phyloP scores from a whole-genome alignment of 2,888 invertebrate genomes.

The Synergus umbraculus region DNA sequence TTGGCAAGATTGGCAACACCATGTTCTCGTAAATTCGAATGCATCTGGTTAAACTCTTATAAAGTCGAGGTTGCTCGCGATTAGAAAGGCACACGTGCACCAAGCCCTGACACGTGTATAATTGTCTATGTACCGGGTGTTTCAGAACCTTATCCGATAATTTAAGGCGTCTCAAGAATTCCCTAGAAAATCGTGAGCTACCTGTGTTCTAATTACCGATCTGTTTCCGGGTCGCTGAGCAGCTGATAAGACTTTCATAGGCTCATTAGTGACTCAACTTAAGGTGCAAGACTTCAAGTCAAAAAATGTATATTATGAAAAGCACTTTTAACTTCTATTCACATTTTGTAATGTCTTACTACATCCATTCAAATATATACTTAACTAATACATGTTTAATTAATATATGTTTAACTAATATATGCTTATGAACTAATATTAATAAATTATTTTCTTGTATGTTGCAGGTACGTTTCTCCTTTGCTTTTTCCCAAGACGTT shows the following conservation, averaged over 20 bases:
- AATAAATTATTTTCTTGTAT: background rate
- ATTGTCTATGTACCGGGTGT: background rate
- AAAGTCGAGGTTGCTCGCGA: slow-evolving; percentile 48
- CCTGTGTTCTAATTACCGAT: slow-evolving; percentile 24
- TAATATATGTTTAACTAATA: too few species aligned
- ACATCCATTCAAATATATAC: background rate
- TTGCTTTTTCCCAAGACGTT: background rate
- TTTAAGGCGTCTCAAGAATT: background rate
- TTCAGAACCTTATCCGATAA: slow-evolving; percentile 8
- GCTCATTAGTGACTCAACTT: background rate
- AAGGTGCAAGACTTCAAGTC: background rate
- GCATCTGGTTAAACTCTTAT: slow-evolving; percentile 34
- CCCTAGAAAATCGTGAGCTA: slow-evolving; percentile 11
- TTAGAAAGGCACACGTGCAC: slow-evolving; percentile 56
- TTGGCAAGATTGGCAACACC: background rate
- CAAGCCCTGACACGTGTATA: slow-evolving; percentile 7
- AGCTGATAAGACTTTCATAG: background rate
- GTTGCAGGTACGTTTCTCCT: background rate
- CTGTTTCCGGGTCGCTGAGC: slow-evolving; percentile 12
- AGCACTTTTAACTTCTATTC: background rate
- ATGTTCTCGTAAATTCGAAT: slow-evolving; percentile 21
- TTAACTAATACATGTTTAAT: too few species aligned
- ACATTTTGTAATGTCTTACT: background rate
- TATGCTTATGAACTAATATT: background rate
- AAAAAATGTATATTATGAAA: background rate